These are phyloP conservation scores for Cheilosia urbana DNA, from an alignment of 2,888 invertebrate genomes.

Conservation along the genomic window DNA sequence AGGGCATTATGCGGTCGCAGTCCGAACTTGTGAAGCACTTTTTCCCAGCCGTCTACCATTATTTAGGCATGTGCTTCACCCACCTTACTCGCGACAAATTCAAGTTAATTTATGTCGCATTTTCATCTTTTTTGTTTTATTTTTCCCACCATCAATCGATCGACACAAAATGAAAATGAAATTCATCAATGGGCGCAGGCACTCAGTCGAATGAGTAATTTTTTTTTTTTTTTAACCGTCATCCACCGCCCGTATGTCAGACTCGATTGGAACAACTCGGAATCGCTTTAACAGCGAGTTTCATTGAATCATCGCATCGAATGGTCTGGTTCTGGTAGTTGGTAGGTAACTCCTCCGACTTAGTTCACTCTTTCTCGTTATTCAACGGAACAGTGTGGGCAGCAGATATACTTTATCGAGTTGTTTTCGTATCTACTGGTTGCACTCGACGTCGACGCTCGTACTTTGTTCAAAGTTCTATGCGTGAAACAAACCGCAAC, in stretches of 20 bases:
- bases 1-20: no score
- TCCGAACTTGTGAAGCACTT: slow-evolving; percentile 21
- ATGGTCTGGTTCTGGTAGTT: background rate
- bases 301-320: slow-evolving; percentile 20
- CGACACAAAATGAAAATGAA: slow-evolving; percentile 52
- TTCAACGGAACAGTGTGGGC: slow-evolving; percentile 53
- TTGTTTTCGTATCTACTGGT: slow-evolving; percentile 39
- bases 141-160: slow-evolving; percentile 18
- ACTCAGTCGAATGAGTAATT: slow-evolving; percentile 25
- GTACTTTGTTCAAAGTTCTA: slow-evolving; percentile 44
- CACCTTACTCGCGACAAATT: slow-evolving; percentile 52
- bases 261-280: slow-evolving; percentile 41
- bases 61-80: slow-evolving; percentile 49
- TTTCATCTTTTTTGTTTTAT: slow-evolving; percentile 35
- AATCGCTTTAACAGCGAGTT: slow-evolving; percentile 22
- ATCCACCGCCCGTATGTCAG: no score
- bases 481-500: slow-evolving; percentile 51
- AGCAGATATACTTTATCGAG: slow-evolving; percentile 58
- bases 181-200: slow-evolving; percentile 10
- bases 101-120: slow-evolving; percentile 50
- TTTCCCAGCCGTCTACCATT: background rate
- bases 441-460: slow-evolving; percentile 10
- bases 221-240: no score
- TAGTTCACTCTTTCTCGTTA: slow-evolving; percentile 30
- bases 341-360: slow-evolving; percentile 20